Evolutionary conservation across 2,797 vertebrate genomes (phyloP), one percentile per base, ranked within the genome.

Genomic region (Orestias chungarensis): DNA sequence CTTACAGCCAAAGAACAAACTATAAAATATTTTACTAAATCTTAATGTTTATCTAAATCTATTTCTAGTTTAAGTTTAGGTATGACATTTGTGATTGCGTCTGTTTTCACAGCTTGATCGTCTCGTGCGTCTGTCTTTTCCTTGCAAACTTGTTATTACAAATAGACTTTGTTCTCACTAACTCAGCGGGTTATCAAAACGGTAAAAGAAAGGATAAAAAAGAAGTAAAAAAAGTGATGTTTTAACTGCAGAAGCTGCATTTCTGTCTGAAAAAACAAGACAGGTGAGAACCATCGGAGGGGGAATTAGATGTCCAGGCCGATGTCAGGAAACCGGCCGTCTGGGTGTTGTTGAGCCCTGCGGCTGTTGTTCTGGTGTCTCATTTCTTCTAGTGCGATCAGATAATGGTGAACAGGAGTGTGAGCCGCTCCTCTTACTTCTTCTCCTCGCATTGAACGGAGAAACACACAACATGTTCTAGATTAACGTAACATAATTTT

Each of bases 301-400:
- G 79, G 47, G 70, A 82, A 76, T 76, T 31, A 68, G 43, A 76
- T 68, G 78, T 71, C 64, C 77, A 67, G 49, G 50, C 33, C 68
- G 62, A 55, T 43, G 43, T 71, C 40, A 38, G 61, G 50, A 3
- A 84, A 75, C 67, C 29, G 71, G 74, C 29, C 59, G 17, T 66
- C 57, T 79, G 4, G 23, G 75, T 75, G 77, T 38, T 75, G 47
- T 71, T 81, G 17, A 15, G 69, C 55, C 68, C 44, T 73, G 68
- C 64, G 64, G 69, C 76, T 84, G 74, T 78, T 86, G 75, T 78
- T 85, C 67, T 66, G 64, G 33, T 72, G 64, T 71, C 55, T 29
- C 77, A 61, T 85, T 88, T 82, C 65, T 73, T 75, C 57, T 82
- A 66, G 71, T 20, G 5, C 79, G 79, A 90, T 86, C 73, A 70